A percentile compares a stretch with the other conserved stretches of the same genome.
Conservation (phyloP, 2,113 vertebrate genomes). For the Eclectus roratus region DNA sequence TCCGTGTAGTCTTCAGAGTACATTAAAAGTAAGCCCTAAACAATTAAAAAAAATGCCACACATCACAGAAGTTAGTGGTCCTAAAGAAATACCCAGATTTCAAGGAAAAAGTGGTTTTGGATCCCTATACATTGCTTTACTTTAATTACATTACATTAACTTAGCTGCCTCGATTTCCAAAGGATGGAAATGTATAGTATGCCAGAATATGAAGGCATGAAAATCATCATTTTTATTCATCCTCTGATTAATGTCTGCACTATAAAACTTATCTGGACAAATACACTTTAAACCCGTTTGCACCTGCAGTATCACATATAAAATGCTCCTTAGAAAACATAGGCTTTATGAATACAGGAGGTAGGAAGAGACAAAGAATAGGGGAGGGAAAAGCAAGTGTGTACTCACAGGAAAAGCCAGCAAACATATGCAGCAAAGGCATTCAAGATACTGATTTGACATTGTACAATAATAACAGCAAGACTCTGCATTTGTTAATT, state of each 20-base stretch:
- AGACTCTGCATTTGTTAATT: not conserved
- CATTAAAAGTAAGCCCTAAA: not conserved
- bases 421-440: not conserved
- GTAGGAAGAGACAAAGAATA: not conserved
- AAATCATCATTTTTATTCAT: not conserved
- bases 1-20: not conserved
- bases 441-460: not conserved
- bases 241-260: not conserved
- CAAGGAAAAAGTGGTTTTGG: not conserved
- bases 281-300: not conserved
- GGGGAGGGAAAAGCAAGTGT: not conserved
- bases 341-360: not conserved
- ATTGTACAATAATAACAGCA: not conserved
- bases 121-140: not conserved
- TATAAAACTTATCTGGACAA: not conserved
- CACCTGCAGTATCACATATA: not conserved
- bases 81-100: not conserved
- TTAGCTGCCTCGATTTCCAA: not conserved
- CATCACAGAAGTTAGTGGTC: not conserved
- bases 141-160: not conserved
- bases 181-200: not conserved
- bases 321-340: not conserved
- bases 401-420: not conserved
- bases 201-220: not conserved
- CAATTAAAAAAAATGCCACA: not conserved